These are phyloP conservation scores for Lacanobia oleracea DNA, from an alignment of 2,888 invertebrate genomes.

Conservation along the genomic window DNA sequence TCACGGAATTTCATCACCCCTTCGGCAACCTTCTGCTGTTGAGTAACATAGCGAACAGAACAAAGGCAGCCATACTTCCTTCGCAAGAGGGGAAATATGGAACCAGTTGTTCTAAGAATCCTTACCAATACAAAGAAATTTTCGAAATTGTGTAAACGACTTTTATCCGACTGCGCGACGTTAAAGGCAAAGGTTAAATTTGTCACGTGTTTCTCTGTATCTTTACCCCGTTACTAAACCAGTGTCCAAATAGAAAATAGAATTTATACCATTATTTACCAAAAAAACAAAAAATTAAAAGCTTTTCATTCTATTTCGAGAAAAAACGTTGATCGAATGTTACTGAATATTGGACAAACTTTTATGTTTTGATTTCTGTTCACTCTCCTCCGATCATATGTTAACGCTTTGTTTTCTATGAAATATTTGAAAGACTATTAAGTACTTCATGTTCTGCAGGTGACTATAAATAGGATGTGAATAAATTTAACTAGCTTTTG, in stretches of 20 bases:
- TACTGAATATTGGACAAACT: neutral
- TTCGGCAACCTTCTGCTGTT: slow-evolving; percentile 25
- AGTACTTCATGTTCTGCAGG: too few relatives aligned
- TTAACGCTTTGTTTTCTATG: neutral
- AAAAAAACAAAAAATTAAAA: too few relatives aligned
- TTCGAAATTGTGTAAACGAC: neutral
- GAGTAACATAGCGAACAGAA: slow-evolving; percentile 16
- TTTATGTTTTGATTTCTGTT: neutral
- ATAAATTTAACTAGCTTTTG: too few relatives aligned
- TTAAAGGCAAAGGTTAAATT: neutral
- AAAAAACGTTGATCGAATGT: neutral
- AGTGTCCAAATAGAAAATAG: neutral
- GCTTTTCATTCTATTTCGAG: neutral
- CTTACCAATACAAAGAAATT: neutral
- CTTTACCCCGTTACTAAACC: neutral
- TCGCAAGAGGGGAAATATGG: slow-evolving; percentile 5
- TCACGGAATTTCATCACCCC: slow-evolving; percentile 28
- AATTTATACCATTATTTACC: neutral
- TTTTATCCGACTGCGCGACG: neutral
- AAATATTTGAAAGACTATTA: neutral
- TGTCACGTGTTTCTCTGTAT: neutral
- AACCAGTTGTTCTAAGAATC: neutral
- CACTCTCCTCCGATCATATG: neutral
- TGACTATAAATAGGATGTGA: too few relatives aligned
- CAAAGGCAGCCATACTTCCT: slow-evolving; percentile 26